Conservation (phyloP, 2,888 invertebrate genomes). For the Cerceris ruficornis region DNA sequence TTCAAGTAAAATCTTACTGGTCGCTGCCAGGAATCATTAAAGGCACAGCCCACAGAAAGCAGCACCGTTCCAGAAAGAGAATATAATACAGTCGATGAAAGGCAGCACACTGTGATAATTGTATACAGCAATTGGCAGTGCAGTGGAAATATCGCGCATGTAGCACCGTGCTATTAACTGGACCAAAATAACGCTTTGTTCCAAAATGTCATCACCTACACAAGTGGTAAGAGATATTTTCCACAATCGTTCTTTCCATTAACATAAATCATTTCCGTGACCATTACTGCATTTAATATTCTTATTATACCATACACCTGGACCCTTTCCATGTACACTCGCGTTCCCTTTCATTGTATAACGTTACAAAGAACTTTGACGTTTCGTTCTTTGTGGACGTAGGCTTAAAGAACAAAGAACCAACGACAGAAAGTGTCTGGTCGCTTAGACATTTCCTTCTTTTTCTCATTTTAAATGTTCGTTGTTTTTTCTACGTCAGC, state of each 20-base stretch:
- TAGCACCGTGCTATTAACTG: conserved; percentile 16
- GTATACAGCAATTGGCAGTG: conserved; percentile 48
- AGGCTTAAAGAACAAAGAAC: too few species aligned
- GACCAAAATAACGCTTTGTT: conserved; percentile 14
- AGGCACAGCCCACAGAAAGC: conserved; percentile 17
- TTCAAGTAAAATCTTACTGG: not conserved
- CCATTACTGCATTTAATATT: conserved; percentile 16
- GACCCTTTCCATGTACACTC: not conserved
- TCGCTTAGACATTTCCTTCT: not conserved
- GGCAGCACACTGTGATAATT: conserved; percentile 41
- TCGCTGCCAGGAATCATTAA: not conserved
- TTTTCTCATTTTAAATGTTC: not conserved
- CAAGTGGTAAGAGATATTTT: conserved; percentile 59
- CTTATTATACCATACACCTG: not conserved
- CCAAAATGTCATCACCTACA: conserved; percentile 63
- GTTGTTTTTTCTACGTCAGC: not conserved
- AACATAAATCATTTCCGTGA: not conserved
- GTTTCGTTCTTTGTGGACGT: too few species aligned
- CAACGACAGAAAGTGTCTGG: not conserved
- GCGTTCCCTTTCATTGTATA: not conserved
- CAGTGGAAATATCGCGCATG: conserved; percentile 39
- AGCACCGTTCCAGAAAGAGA: conserved; percentile 21
- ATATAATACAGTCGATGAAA: conserved; percentile 34
- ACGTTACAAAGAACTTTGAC: too few species aligned
- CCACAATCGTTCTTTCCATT: conserved; percentile 6